Base-by-base conservation (phyloP, 2,113 vertebrate species). In the Lagopus leucura region DNA sequence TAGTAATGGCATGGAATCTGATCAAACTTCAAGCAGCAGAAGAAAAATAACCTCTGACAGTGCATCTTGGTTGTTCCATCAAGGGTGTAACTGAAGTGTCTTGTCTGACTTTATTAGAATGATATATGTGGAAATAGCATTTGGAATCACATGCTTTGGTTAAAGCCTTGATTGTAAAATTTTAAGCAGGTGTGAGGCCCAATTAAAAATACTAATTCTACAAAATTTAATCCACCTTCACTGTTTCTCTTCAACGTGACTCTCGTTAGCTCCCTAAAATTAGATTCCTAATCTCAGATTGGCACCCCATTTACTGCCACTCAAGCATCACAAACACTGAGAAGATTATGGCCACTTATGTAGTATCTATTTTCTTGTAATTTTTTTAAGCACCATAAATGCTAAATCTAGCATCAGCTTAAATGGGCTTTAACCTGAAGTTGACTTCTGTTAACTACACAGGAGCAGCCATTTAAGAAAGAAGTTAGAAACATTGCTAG, bases 201-300 rank as follows among this genome's bases (percentile, higher is more conserved):
- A 92, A 82, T 90, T 93, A 61, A 89, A 96, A 91, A 94, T 74
- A 75, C 13, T 45, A 86, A 80, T 32, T 94, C 11, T 28, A 78
- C 30, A 79, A 93, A 89, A 92, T 86, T 58, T 91, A 93, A 92
- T 84, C 86, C 32, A 43, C 87, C 89, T 89, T 72, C 83, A 82
- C 34, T 27, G 93, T 94, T 95, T 88, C 74, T 47, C 60, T 92
- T 73, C 94, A 93, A 77, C 71, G 89, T 82, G 84, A 93, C 89
- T 92, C 91, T 60, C 72, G 66, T 95, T 95, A 94, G 64, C 75
- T 80, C 71, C 89, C 92, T 96, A 96, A 96, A 95, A 94, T 96
- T 96, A 96, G 96, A 92, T 87, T 89, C 94, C 94, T 96, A 96
- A 96, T 96, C 96, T 92, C 78, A 89, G 82, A 91, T 96, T 96